A percentile compares a stretch with the other conserved stretches of the same genome.
These are phyloP conservation scores for Acanthopagrus latus DNA, from an alignment of 2,797 vertebrate genomes.

Conservation along the genomic window DNA sequence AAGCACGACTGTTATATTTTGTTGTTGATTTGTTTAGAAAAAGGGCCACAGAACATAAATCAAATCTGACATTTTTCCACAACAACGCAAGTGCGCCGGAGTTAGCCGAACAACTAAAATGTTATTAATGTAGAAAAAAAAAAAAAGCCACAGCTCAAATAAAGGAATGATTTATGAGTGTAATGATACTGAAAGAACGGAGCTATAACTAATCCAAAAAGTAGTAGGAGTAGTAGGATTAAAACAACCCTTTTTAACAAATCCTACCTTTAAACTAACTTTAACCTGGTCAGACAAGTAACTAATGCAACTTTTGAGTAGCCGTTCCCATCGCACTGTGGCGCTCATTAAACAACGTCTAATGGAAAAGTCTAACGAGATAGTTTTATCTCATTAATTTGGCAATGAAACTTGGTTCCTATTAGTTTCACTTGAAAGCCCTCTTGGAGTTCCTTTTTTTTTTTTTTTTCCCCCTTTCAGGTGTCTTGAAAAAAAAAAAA, in stretches of 20 bases:
- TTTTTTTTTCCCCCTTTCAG: not conserved
- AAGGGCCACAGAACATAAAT: slow-evolving; percentile 1
- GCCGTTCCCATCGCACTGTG: not conserved
- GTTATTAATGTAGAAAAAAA: not conserved
- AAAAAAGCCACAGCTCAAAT: not conserved
- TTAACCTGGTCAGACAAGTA: not conserved
- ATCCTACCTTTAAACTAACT: not conserved
- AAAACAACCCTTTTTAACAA: not conserved
- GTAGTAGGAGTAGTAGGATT: no score
- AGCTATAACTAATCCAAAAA: not conserved
- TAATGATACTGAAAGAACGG: not conserved
- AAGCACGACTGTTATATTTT: not conserved
- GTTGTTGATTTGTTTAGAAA: slow-evolving; percentile 3
- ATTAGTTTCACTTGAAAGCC: slow-evolving; percentile 2
- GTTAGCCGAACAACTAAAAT: not conserved
- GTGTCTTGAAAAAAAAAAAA: slow-evolving; percentile 19
- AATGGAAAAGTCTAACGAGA: slow-evolving; percentile 6
- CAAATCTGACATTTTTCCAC: slow-evolving; percentile 13
- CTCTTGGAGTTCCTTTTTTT: slow-evolving; percentile 7
- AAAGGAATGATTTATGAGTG: slow-evolving; percentile 6
- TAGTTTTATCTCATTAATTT: slow-evolving; percentile 2
- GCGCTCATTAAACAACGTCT: slow-evolving; percentile 1
- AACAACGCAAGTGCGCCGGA: not conserved
- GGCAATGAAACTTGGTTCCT: slow-evolving; percentile 12
- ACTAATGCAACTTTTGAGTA: not conserved